These are phyloP conservation scores for Drosophila histrio DNA, from an alignment of 2,888 invertebrate species.

Conservation along the genomic window DNA sequence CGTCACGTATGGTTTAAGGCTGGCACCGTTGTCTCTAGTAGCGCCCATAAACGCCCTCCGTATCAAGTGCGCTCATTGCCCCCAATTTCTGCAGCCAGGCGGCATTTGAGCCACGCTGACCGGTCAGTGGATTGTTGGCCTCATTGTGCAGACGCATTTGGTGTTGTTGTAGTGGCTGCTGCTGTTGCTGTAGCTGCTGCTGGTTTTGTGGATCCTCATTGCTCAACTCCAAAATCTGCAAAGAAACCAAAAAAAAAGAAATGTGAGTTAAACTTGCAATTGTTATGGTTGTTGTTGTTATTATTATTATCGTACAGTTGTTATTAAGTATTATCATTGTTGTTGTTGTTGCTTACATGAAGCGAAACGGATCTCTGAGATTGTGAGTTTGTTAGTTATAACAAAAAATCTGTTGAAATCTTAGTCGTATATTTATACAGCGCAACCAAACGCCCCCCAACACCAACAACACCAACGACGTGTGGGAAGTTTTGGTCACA, in stretches of 20 bases:
- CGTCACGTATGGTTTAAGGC: constrained; percentile 39
- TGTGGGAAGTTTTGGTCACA: constrained; percentile 49
- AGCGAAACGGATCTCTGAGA: constrained; percentile 53
- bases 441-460: constrained; percentile 14
- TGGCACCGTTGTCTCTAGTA: constrained; percentile 54
- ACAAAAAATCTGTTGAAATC: constrained; percentile 77
- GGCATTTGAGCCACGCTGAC: constrained; percentile 58
- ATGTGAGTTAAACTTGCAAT: constrained; percentile 60
- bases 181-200: constrained; percentile 47
- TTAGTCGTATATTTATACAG: constrained; percentile 24
- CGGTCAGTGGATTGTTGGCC: constrained; percentile 63
- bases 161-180: constrained; percentile 45
- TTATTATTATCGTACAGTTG: constrained; percentile 50
- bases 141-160: constrained; percentile 74
- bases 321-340: constrained; percentile 45
- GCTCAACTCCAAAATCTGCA: constrained; percentile 84
- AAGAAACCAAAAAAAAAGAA: constrained; percentile 25
- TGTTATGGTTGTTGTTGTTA: constrained; percentile 60
- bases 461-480: not conserved
- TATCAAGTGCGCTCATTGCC: constrained; percentile 72
- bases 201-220: constrained; percentile 81
- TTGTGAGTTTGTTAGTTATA: constrained; percentile 63
- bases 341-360: constrained; percentile 40
- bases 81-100: constrained; percentile 79
- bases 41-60: constrained; percentile 72